Evolutionary conservation across 2,888 invertebrate species (phyloP).

Genomic region (Rotaria macrura): DNA sequence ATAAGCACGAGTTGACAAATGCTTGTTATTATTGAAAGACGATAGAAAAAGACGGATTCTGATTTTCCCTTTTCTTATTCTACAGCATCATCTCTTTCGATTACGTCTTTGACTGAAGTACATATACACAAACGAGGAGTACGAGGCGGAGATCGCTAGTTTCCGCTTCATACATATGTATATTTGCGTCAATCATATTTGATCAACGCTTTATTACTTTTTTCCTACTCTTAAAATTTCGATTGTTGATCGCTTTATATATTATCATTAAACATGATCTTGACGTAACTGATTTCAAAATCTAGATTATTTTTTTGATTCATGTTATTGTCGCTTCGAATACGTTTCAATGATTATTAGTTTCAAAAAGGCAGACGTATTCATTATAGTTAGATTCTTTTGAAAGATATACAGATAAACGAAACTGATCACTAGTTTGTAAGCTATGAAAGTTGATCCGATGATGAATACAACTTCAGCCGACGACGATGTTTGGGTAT

Average conservation of each 20-base stretch:
- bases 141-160: background rate
- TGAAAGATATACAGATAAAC: background rate
- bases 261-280: background rate
- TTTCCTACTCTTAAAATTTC: background rate
- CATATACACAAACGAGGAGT: background rate
- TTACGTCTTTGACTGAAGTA: background rate
- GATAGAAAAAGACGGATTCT: background rate
- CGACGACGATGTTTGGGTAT: background rate
- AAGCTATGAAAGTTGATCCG: background rate
- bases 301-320: background rate
- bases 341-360: background rate
- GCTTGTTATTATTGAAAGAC: background rate
- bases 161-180: background rate
- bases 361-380: background rate
- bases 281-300: background rate
- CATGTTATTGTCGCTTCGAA: background rate
- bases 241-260: background rate
- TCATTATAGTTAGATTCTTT: background rate
- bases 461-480: background rate
- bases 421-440: background rate
- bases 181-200: background rate
- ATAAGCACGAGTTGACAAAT: slow-evolving; percentile 2
- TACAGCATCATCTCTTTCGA: background rate
- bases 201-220: background rate
- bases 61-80: background rate